These are phyloP conservation scores for Kryphioiulus occultus DNA, from an alignment of 2,888 invertebrate genomes.

Conservation along the genomic window DNA sequence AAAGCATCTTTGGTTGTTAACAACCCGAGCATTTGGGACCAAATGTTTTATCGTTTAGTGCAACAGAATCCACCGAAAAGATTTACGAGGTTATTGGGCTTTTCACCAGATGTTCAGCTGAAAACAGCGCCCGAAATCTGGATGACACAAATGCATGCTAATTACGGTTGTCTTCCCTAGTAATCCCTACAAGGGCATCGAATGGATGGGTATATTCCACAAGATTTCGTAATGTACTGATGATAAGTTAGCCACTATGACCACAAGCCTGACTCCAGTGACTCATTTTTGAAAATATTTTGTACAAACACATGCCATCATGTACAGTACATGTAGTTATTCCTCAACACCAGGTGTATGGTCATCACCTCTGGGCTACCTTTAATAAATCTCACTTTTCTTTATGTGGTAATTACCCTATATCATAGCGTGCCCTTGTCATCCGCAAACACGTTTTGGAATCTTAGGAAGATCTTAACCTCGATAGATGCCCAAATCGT, in stretches of 20 bases:
- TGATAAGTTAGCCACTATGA: no score
- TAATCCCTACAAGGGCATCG: neutral
- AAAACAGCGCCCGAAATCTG: neutral
- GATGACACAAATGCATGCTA: constrained; percentile 17
- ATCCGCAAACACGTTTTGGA: neutral
- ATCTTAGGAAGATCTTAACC: neutral
- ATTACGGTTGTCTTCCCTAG: neutral
- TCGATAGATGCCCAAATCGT: neutral
- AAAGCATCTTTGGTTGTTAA: neutral
- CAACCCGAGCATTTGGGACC: neutral
- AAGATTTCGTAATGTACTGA: no score
- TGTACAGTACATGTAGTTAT: neutral
- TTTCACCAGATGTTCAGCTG: neutral
- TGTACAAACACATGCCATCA: neutral
- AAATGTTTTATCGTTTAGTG: neutral
- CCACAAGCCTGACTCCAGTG: no score
- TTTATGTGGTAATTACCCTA: neutral
- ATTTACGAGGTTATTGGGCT: constrained; percentile 25
- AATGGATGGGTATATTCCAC: neutral
- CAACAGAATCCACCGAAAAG: neutral
- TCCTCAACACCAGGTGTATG: neutral
- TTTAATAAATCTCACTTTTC: neutral
- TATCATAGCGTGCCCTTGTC: neutral
- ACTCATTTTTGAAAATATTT: no score
- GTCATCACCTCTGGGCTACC: neutral